Conservation (phyloP, 2,888 invertebrate genomes). For the Ichneumon xanthorius region DNA sequence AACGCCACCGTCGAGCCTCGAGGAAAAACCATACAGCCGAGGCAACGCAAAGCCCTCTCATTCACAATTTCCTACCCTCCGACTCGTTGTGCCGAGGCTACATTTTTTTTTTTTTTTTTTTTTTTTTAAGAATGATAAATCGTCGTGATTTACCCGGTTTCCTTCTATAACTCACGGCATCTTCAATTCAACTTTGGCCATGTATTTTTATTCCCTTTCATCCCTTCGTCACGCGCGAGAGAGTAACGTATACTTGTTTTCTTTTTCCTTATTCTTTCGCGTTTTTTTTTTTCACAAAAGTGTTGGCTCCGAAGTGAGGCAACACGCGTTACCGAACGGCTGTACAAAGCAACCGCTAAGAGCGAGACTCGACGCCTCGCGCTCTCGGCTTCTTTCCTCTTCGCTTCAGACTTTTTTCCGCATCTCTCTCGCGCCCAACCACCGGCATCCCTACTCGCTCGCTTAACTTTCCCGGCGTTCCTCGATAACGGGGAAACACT, state of each 20-base stretch:
- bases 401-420: slow-evolving; percentile 27
- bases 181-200: slow-evolving; percentile 15
- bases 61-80: slow-evolving; percentile 46
- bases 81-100: slow-evolving; percentile 45
- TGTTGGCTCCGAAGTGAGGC: slow-evolving; percentile 13
- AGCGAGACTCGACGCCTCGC: slow-evolving; percentile 25
- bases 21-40: slow-evolving; percentile 22
- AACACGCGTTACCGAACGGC: slow-evolving; percentile 36
- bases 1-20: slow-evolving; percentile 29
- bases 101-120: slow-evolving; percentile 33
- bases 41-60: slow-evolving; percentile 61
- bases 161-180: slow-evolving; percentile 10
- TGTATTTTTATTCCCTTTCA: slow-evolving; percentile 22
- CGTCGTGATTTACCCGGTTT: slow-evolving; percentile 37
- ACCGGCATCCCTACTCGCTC: slow-evolving; percentile 44
- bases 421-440: slow-evolving; percentile 30
- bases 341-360: slow-evolving; percentile 35
- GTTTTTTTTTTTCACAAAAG: slow-evolving; percentile 2
- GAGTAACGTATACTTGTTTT: slow-evolving; percentile 23
- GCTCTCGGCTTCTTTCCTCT: slow-evolving; percentile 23
- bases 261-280: slow-evolving; percentile 19
- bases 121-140: slow-evolving; percentile 61
- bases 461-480: slow-evolving; percentile 71
- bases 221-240: neutral
- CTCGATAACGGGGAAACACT: slow-evolving; percentile 75